phyloP scores from a whole-genome alignment of 2,888 invertebrate genomes.

The Herminia tarsipennalis region DNA sequence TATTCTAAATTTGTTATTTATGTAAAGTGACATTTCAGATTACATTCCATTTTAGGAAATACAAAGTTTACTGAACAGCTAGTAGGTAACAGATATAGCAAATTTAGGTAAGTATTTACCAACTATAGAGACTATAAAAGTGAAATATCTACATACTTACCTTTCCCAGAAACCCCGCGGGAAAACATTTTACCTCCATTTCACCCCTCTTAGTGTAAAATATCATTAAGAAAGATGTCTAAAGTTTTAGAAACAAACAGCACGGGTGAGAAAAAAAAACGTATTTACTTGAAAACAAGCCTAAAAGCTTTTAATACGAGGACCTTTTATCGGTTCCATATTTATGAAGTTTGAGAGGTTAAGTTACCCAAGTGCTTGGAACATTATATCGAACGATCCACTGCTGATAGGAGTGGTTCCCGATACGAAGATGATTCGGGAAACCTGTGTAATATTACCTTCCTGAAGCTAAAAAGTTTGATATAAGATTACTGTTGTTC shows the following conservation, averaged over 20 bases:
- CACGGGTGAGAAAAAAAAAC: background rate
- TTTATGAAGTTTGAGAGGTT: conserved; percentile 26
- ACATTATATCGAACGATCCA: conserved; percentile 16
- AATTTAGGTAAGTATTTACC: no score
- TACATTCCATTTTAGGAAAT: no score
- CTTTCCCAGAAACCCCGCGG: background rate
- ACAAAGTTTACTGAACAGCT: no score
- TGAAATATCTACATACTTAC: no score
- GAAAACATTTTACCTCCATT: no score
- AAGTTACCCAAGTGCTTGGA: conserved; percentile 17
- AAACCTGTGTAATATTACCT: conserved; percentile 7
- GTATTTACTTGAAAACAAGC: conserved; percentile 12
- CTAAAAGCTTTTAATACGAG: conserved; percentile 16
- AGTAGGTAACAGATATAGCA: no score
- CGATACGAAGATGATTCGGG: conserved; percentile 5
- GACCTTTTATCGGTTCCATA: conserved; percentile 20
- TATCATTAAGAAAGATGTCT: background rate
- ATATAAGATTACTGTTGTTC: conserved; percentile 16
- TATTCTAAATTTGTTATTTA: no score
- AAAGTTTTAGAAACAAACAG: conserved; percentile 3
- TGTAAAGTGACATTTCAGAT: no score
- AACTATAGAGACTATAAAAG: no score
- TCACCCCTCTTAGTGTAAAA: conserved; percentile 2
- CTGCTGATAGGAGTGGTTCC: background rate
- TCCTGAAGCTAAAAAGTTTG: conserved; percentile 5